A percentile compares a stretch with the other conserved stretches of the same genome.
phyloP scores from a whole-genome alignment of 2,113 vertebrate species.

The Verasper variegatus region DNA sequence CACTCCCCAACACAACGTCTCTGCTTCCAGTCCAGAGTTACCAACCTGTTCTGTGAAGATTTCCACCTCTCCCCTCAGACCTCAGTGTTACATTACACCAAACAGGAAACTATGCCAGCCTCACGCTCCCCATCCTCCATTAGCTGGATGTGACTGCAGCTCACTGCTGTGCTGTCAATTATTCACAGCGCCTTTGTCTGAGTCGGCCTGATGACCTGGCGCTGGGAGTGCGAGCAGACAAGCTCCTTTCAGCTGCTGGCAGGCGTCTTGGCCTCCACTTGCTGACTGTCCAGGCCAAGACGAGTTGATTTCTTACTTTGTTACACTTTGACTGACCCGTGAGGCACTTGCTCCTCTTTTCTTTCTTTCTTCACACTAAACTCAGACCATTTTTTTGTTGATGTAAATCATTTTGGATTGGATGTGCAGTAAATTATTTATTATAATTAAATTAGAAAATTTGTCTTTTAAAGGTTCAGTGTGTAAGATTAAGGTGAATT shows the following conservation, averaged over 20 bases:
- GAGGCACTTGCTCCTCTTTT: neutral
- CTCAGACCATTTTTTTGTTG: too few species aligned
- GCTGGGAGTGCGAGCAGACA: conserved; percentile 26
- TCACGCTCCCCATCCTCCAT: conserved; percentile 53
- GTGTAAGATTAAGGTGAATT: too few species aligned
- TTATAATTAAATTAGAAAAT: too few species aligned
- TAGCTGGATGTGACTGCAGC: conserved; percentile 56
- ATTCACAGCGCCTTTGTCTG: conserved; percentile 68
- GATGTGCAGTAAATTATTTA: too few species aligned
- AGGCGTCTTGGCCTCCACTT: conserved; percentile 21
- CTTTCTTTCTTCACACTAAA: too few species aligned
- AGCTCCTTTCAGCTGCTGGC: conserved; percentile 35
- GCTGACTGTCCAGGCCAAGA: conserved; percentile 16
- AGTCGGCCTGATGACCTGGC: conserved; percentile 36
- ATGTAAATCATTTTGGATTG: too few species aligned
- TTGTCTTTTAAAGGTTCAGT: too few species aligned
- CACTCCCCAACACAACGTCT: neutral
- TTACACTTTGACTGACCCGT: conserved; percentile 18
- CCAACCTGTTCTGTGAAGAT: neutral
- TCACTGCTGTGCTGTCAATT: conserved; percentile 64
- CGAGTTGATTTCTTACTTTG: conserved; percentile 15
- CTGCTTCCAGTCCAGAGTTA: neutral
- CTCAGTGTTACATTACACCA: conserved; percentile 33
- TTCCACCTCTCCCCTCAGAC: conserved; percentile 1
- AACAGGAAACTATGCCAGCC: neutral